Conservation (phyloP, 2,113 vertebrate species). For the Regulus satrapa region DNA sequence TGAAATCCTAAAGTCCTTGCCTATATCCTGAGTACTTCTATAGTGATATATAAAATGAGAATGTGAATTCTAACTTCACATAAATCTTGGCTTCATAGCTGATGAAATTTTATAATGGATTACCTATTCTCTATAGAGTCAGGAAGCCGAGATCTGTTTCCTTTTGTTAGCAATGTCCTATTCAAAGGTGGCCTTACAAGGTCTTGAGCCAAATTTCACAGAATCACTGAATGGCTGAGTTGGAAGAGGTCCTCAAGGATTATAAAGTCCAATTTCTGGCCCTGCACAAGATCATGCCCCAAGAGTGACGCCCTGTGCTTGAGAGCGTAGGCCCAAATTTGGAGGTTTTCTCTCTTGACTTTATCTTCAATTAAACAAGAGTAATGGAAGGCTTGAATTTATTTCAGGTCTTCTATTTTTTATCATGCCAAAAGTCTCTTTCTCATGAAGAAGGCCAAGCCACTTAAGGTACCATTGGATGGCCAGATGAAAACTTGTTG, state of each 20-base stretch:
- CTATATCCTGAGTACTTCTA: neutral
- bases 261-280: neutral
- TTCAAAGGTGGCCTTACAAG: neutral
- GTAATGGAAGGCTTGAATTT: neutral
- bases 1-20: neutral
- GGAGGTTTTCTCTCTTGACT: fast-evolving
- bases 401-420: neutral
- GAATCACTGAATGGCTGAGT: neutral
- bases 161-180: neutral
- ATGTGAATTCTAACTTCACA: neutral
- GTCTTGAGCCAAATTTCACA: neutral
- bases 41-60: neutral
- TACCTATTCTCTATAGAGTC: neutral
- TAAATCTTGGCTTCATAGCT: neutral
- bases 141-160: neutral
- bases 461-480: neutral
- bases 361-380: neutral
- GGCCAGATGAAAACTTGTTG: neutral
- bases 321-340: neutral
- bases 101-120: neutral
- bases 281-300: neutral
- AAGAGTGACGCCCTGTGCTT: neutral
- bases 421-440: fast-evolving
- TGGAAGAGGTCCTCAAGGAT: neutral
- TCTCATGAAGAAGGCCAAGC: neutral